Conservation (phyloP, 2,113 vertebrate species). For the Phodopus roborovskii region DNA sequence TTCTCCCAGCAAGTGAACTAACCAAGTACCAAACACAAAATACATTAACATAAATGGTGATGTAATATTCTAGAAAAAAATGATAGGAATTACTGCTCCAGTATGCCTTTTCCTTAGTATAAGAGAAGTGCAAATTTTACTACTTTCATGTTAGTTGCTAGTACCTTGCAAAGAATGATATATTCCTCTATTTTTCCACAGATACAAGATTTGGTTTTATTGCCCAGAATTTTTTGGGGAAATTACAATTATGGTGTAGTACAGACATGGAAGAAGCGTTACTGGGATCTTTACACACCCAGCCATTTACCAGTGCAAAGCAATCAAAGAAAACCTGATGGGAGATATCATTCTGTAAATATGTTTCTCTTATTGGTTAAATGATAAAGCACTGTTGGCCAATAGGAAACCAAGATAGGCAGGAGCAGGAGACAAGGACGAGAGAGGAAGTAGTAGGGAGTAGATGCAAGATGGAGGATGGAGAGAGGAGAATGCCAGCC, state of each 20-base stretch:
- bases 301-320: background rate
- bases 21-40: background rate
- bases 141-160: background rate
- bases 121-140: background rate
- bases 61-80: background rate
- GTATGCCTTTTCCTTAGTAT: background rate
- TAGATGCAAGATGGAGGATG: too few relatives aligned
- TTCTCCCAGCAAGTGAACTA: background rate
- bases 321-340: background rate
- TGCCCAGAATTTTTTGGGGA: background rate
- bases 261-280: background rate
- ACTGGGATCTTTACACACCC: background rate
- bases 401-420: too few relatives aligned
- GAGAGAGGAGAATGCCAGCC: too few relatives aligned
- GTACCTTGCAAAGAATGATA: background rate
- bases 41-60: background rate
- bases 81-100: background rate
- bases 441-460: too few relatives aligned
- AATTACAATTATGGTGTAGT: background rate
- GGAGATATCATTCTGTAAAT: too few relatives aligned
- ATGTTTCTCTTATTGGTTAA: too few relatives aligned
- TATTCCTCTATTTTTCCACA: background rate
- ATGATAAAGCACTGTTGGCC: too few relatives aligned
- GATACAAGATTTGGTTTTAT: background rate
- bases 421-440: too few relatives aligned